phyloP scores from a whole-genome alignment of 2,113 vertebrate genomes.

The Antigone vipio region DNA sequence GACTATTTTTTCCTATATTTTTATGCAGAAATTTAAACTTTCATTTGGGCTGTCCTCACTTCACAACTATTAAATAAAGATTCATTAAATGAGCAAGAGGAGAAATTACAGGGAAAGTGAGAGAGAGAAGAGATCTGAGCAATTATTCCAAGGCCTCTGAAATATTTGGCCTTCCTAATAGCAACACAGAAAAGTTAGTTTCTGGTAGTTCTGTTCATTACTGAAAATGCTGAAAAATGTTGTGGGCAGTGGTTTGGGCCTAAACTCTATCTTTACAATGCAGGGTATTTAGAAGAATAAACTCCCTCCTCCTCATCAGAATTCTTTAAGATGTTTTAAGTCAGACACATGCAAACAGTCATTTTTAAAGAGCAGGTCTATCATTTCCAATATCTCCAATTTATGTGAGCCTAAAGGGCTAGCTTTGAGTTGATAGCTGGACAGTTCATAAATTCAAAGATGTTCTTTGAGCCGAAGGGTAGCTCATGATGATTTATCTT shows the following conservation, averaged over 20 bases:
- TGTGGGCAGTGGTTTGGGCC: neutral
- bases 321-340: neutral
- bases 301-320: neutral
- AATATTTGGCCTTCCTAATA: neutral
- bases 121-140: neutral
- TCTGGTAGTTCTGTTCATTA: neutral
- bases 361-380: neutral
- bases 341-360: neutral
- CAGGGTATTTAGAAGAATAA: neutral
- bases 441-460: conserved; percentile 22
- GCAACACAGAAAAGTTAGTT: neutral
- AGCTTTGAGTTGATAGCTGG: neutral
- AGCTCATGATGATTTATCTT: neutral
- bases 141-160: neutral
- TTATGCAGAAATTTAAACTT: neutral
- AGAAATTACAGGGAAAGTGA: neutral
- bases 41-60: neutral
- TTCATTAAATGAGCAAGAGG: neutral
- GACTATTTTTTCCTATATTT: neutral
- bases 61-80: neutral
- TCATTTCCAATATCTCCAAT: neutral
- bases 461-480: neutral
- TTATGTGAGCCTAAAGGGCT: neutral
- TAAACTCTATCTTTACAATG: neutral
- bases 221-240: neutral